These are phyloP conservation scores for Trissoscelio sp. DNA, from an alignment of 2,888 invertebrate species.

Conservation along the genomic window DNA sequence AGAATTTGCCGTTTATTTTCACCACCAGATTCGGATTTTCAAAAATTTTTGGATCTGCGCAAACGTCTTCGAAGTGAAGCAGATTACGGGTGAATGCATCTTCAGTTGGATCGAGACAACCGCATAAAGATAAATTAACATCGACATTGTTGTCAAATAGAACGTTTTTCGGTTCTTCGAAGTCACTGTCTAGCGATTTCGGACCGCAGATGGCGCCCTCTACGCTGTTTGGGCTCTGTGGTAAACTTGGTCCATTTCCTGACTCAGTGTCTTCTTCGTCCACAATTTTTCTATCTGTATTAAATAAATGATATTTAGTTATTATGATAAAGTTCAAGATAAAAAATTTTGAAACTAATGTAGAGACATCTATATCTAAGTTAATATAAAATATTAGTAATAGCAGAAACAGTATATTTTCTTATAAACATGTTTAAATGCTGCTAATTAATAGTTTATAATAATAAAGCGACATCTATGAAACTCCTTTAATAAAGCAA, in stretches of 20 bases:
- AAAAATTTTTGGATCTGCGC: conserved; percentile 89
- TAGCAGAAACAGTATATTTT: too few relatives aligned
- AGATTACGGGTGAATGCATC: conserved; percentile 87
- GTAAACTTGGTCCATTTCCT: conserved; percentile 97
- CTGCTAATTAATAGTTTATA: too few relatives aligned
- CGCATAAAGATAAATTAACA: conserved; percentile 91
- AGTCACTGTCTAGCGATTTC: conserved; percentile 92
- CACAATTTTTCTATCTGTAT: conserved; percentile 81
- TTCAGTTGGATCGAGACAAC: conserved; percentile 86
- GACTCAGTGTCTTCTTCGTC: conserved; percentile 97
- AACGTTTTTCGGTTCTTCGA: conserved; percentile 88
- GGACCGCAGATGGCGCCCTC: conserved; percentile 89
- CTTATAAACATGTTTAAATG: too few relatives aligned
- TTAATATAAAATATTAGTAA: too few relatives aligned
- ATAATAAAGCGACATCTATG: too few relatives aligned
- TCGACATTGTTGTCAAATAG: conserved; percentile 83
- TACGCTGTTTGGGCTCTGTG: conserved; percentile 96
- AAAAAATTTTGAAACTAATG: too few relatives aligned
- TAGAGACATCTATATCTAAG: too few relatives aligned
- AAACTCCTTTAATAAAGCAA: too few relatives aligned
- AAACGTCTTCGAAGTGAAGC: conserved; percentile 85
- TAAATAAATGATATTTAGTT: neutral
- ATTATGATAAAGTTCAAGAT: too few relatives aligned
- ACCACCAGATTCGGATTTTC: conserved; percentile 93
- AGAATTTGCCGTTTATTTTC: conserved; percentile 93